Percentiles rank a stretch among this genome's conserved stretches.
Conservation (phyloP, 2,797 vertebrate species). For the Chelon auratus region DNA sequence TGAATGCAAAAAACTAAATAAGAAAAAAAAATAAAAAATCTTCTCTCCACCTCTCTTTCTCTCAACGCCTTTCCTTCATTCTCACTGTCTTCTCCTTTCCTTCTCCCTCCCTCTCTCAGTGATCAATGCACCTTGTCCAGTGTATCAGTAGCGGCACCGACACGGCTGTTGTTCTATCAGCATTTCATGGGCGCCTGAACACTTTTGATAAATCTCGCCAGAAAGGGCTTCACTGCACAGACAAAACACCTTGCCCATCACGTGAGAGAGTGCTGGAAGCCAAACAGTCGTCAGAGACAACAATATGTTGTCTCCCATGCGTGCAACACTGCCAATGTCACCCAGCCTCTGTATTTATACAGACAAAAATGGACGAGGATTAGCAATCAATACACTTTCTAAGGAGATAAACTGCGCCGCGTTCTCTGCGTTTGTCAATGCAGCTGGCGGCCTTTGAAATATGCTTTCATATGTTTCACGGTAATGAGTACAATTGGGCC, state of each 20-base stretch:
- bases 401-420: slow-evolving; percentile 29
- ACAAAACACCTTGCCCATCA: slow-evolving; percentile 26
- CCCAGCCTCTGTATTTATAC: slow-evolving; percentile 34
- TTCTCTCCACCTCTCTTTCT: slow-evolving; percentile 3
- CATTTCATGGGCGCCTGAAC: slow-evolving; percentile 69
- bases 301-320: slow-evolving; percentile 29
- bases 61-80: neutral
- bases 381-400: slow-evolving; percentile 41
- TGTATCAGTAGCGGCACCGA: slow-evolving; percentile 52
- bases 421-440: slow-evolving; percentile 37
- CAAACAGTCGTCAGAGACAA: slow-evolving; percentile 7
- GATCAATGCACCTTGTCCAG: slow-evolving; percentile 64
- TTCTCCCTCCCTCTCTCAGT: slow-evolving; percentile 42
- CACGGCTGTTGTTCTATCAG: slow-evolving; percentile 73
- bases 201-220: slow-evolving; percentile 73
- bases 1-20: slow-evolving; percentile 52
- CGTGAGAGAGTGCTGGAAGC: slow-evolving; percentile 22
- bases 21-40: slow-evolving; percentile 25
- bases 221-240: slow-evolving; percentile 50
- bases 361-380: slow-evolving; percentile 37
- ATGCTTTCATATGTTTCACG: slow-evolving; percentile 59
- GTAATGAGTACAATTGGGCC: slow-evolving; percentile 60
- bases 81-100: neutral
- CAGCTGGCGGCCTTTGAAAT: slow-evolving; percentile 48
- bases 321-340: slow-evolving; percentile 24